These are phyloP conservation scores for Puma concolor DNA, from an alignment of 2,113 vertebrate species.

Conservation along the genomic window DNA sequence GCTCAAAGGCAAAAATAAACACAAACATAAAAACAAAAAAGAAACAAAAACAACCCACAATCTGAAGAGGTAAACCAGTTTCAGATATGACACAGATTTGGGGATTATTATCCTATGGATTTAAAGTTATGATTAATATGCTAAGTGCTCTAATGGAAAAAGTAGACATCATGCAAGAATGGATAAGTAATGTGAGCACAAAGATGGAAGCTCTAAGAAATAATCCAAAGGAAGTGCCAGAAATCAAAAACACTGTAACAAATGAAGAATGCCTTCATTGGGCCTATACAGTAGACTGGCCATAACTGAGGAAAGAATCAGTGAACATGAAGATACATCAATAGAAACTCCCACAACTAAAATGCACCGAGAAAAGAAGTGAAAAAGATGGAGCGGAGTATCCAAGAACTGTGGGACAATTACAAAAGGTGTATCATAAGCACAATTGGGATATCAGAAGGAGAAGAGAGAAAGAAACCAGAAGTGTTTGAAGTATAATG, in stretches of 20 bases:
- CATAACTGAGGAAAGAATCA: background rate
- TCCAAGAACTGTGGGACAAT: background rate
- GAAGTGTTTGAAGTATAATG: background rate
- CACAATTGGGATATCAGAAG: background rate
- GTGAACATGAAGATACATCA: background rate
- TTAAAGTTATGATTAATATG: conserved; percentile 18
- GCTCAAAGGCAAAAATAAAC: background rate
- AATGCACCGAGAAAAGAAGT: background rate
- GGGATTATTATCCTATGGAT: background rate
- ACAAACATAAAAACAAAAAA: too few relatives aligned
- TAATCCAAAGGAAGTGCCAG: background rate
- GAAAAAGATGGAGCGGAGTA: background rate
- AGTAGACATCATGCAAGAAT: background rate
- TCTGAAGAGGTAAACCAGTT: background rate
- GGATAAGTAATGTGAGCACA: background rate
- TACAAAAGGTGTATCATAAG: background rate
- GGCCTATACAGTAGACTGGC: background rate
- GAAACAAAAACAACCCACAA: background rate
- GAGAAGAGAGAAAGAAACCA: background rate
- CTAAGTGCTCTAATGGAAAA: background rate
- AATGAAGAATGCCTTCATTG: background rate
- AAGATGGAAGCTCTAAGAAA: background rate
- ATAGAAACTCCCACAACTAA: background rate
- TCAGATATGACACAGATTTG: background rate
- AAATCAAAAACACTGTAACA: background rate